Evolutionary conservation across 2,113 vertebrate species (phyloP).

Genomic region (Caranx ignobilis): DNA sequence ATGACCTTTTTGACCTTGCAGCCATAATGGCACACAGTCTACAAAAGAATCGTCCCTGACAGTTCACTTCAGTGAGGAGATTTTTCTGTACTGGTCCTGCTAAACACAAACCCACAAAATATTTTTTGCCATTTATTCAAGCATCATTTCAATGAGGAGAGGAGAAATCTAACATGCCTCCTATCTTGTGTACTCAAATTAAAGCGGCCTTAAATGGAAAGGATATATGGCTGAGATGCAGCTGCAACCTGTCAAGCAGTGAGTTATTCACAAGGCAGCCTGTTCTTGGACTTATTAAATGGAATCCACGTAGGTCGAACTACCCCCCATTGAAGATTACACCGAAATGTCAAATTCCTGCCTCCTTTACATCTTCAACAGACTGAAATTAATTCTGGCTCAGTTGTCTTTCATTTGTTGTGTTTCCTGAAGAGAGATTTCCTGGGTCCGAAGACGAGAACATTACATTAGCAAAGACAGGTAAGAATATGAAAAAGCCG

Average conservation of each 20-base stretch:
- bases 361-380: not conserved
- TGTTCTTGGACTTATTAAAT: not conserved
- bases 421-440: not conserved
- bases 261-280: not conserved
- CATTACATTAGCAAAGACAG: not conserved
- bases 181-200: not conserved
- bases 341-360: not conserved
- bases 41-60: not conserved
- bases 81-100: not conserved
- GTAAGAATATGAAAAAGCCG: not conserved
- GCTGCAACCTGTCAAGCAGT: not conserved
- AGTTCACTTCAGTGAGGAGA: not conserved
- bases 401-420: not conserved
- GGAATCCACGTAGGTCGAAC: not conserved
- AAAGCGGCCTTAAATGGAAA: not conserved
- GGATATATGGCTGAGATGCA: not conserved
- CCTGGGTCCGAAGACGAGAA: not conserved
- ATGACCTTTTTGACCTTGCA: too few species aligned
- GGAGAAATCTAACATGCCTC: too few species aligned
- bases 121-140: not conserved
- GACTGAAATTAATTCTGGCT: conserved; percentile 2
- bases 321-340: not conserved
- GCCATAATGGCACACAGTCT: not conserved
- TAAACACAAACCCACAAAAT: too few species aligned
- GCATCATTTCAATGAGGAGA: not conserved